Conservation (phyloP, 2,888 invertebrate species). For the Campoplex capitator region DNA sequence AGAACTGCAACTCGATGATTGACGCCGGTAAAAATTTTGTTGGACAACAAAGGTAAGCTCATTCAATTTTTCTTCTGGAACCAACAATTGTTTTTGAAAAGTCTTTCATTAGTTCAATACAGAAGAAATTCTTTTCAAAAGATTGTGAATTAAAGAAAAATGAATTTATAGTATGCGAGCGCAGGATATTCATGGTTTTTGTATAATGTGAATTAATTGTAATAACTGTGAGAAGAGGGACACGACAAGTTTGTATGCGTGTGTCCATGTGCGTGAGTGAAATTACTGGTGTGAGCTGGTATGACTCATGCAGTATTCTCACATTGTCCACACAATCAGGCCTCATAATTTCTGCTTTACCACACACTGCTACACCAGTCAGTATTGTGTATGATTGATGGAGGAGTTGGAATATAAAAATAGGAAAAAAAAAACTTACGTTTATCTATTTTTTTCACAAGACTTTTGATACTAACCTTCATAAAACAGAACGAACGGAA, state of each 20-base stretch:
- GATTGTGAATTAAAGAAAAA: background rate
- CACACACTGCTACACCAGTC: slow-evolving; percentile 27
- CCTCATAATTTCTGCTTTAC: slow-evolving; percentile 63
- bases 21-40: slow-evolving; percentile 97
- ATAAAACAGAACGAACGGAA: slow-evolving; percentile 9
- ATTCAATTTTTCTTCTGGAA: slow-evolving; percentile 9
- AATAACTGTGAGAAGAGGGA: slow-evolving; percentile 62
- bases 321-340: slow-evolving; percentile 70
- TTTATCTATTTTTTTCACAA: slow-evolving; percentile 23
- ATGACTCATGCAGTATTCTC: slow-evolving; percentile 77
- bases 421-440: slow-evolving; percentile 2
- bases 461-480: background rate
- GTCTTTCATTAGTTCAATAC: background rate
- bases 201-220: slow-evolving; percentile 37
- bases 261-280: slow-evolving; percentile 19
- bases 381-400: slow-evolving; percentile 42
- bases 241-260: slow-evolving; percentile 67
- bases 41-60: slow-evolving; percentile 93
- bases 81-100: background rate
- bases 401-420: slow-evolving; percentile 3
- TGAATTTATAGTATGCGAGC: slow-evolving; percentile 23
- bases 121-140: background rate
- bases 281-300: slow-evolving; percentile 72
- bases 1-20: slow-evolving; percentile 95
- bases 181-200: slow-evolving; percentile 10